Evolutionary conservation across 2,113 vertebrate species (phyloP).

Genomic region (Crotophaga sulcirostris): DNA sequence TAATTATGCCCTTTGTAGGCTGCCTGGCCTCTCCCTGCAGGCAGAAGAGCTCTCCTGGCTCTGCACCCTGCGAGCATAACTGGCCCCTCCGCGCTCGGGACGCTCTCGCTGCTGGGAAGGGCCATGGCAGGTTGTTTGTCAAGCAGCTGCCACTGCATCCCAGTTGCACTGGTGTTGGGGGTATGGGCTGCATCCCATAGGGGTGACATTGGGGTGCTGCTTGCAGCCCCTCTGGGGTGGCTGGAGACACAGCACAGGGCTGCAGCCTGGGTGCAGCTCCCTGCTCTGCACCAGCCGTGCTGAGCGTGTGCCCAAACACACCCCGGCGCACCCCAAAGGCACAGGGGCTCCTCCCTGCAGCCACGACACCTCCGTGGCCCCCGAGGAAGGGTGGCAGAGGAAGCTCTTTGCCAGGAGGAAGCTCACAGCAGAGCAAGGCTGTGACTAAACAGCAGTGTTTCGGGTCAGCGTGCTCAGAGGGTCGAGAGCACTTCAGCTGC

Average conservation of each 20-base stretch:
- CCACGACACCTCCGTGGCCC: background rate
- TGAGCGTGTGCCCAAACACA: background rate
- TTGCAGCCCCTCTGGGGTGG: background rate
- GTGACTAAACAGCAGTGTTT: background rate
- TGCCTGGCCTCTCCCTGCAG: background rate
- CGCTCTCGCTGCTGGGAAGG: fast-evolving
- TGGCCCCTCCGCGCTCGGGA: background rate
- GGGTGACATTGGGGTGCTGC: background rate
- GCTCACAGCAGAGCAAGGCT: background rate
- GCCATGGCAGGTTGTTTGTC: fast-evolving
- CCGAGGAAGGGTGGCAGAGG: background rate
- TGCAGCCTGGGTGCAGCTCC: background rate
- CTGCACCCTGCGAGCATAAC: background rate
- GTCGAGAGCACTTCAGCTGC: background rate
- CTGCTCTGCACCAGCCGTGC: background rate
- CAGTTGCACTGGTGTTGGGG: fast-evolving
- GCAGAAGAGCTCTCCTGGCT: background rate
- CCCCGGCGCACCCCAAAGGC: background rate
- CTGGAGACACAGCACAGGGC: fast-evolving
- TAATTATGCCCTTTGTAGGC: background rate
- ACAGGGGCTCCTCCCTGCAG: background rate
- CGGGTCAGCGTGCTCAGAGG: fast-evolving
- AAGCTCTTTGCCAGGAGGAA: background rate
- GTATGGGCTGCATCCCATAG: background rate
- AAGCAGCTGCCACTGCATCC: fast-evolving